Evolutionary conservation across 2,888 invertebrate genomes (phyloP), one percentile per base, ranked within the genome.

Genomic region (Melikaiella ostensackeni): DNA sequence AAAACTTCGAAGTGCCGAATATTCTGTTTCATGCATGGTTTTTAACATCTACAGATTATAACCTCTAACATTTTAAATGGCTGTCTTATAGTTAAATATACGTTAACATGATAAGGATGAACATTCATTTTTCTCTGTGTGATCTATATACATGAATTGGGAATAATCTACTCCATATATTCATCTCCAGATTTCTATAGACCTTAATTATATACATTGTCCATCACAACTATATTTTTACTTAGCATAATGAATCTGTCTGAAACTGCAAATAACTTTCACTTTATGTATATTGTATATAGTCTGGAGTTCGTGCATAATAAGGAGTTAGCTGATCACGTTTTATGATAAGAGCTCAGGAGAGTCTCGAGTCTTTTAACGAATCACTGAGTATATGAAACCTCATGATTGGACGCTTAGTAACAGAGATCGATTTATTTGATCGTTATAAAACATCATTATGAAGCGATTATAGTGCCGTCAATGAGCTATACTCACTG

Each of bases 391-490:
- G 70, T 70, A 70, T 70, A 70, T 70, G 50, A 46, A 70, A 33
- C 30, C n/a, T 70, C 70, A 50, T 70, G 70, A 70, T 70, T 70
- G 70, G 70, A 50, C 50, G 70, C 50, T 78, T 75, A 75, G 75
- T 64, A 78, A 64, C 75, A 46, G 35, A 57, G 70, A 75, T 75
- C 73, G 74, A 78, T 75, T 73, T 73, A 74, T 73, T 79, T 64
- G 77, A 75, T 79, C 80, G 80, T 81, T 80, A 80, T 70, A 62
- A 80, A 80, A 78, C 83, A 82, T 80, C 80, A 80, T 80, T 81
- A 78, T 81, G 78, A 77, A 79, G 66, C 81, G 80, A 83, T 81
- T 81, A 81, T 81, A 80, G 78, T 77, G 76, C 80, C 80, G 78
- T 80, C 77, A 80, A 79, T 80, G 77, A 70, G 70, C 70, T 70